Conservation (phyloP, 2,888 invertebrate genomes). For the Chymomyza procnemis region DNA sequence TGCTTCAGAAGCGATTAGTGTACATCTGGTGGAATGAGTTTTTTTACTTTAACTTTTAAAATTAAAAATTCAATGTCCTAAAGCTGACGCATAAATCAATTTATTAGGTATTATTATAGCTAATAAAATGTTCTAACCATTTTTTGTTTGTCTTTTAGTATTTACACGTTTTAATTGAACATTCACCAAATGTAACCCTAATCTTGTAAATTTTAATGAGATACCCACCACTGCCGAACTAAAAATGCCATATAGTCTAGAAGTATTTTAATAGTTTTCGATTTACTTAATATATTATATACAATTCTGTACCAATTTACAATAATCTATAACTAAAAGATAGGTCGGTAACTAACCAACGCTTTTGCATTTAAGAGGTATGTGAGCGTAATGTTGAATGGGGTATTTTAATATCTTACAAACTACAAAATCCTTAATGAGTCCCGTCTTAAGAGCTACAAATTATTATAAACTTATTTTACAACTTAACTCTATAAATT, state of each 20-base stretch:
- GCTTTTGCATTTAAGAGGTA: neutral
- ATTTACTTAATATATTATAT: neutral
- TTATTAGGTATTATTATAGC: too few species aligned
- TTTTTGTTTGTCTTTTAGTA: too few species aligned
- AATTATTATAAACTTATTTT: neutral
- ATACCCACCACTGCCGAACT: neutral
- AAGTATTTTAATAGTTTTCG: neutral
- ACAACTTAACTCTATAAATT: neutral
- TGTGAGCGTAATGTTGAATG: conserved; percentile 7
- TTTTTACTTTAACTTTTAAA: too few species aligned
- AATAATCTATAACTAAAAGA: neutral
- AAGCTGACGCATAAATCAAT: too few species aligned
- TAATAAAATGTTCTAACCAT: too few species aligned
- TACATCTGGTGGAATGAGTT: too few species aligned
- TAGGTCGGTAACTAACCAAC: neutral
- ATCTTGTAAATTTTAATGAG: neutral
- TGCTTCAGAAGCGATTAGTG: too few species aligned
- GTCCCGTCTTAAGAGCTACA: neutral
- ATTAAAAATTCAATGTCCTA: too few species aligned
- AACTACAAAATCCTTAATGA: neutral
- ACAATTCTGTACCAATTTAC: neutral
- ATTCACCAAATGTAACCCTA: neutral
- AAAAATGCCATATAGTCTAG: neutral
- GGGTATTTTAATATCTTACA: neutral
- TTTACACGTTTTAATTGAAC: too few species aligned